Conservation (phyloP, 2,113 vertebrate species). For the Isichthys henryi region DNA sequence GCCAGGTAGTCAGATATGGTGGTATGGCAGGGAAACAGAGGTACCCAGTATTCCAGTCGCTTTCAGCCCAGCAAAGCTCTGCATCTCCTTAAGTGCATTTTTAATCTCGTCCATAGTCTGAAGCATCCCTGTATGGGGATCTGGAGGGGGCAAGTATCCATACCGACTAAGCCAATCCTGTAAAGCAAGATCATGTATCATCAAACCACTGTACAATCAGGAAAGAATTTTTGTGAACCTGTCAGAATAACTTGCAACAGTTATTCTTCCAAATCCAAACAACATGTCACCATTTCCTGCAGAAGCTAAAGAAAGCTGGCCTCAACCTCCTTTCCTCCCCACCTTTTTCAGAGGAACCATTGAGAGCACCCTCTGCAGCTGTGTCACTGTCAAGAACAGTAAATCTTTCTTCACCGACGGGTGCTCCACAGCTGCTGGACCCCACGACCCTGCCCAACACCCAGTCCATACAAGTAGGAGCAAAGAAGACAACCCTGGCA, state of each 20-base stretch:
- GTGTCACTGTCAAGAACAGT: not conserved
- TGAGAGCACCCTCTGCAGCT: not conserved
- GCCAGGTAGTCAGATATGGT: not conserved
- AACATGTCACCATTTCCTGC: not conserved
- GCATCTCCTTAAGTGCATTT: slow-evolving; percentile 71
- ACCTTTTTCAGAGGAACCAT: not conserved
- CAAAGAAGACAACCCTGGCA: no score
- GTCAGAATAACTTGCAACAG: not conserved
- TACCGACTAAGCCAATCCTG: slow-evolving; percentile 83
- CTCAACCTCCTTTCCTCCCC: not conserved
- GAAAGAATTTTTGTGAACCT: not conserved
- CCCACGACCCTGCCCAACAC: no score
- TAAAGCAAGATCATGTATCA: not conserved
- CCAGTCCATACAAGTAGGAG: no score
- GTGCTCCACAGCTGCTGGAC: no score
- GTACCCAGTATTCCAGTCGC: slow-evolving; percentile 72
- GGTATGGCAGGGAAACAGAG: not conserved
- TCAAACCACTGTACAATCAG: not conserved
- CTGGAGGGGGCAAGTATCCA: slow-evolving; percentile 72
- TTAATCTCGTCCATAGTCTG: slow-evolving; percentile 63
- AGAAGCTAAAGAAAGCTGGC: not conserved
- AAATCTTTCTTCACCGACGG: no score
- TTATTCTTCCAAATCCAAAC: not conserved
- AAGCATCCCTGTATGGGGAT: slow-evolving; percentile 65
- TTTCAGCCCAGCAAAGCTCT: slow-evolving; percentile 69